phyloP scores from a whole-genome alignment of 2,888 invertebrate species.

The Opisthograptis luteolata region DNA sequence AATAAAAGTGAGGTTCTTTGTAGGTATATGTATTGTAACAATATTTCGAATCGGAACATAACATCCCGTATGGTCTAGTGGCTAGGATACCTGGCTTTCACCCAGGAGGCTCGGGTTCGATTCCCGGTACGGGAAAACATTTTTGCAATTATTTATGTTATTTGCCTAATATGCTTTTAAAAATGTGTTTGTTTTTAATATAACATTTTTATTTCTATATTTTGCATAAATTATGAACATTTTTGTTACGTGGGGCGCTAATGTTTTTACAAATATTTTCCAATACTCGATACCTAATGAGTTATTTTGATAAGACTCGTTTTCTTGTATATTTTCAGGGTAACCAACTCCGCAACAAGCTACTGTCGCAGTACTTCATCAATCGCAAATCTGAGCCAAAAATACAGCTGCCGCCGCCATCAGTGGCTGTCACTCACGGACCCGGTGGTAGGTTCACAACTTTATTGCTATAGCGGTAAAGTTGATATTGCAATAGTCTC shows the following conservation, averaged over 20 bases:
- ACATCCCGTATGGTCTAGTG: constrained; percentile 85
- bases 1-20: too few species aligned
- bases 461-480: constrained; percentile 7
- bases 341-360: constrained; percentile 76
- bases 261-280: too few species aligned
- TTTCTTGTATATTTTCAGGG: constrained; percentile 53
- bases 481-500: constrained; percentile 14
- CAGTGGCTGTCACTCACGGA: constrained; percentile 88
- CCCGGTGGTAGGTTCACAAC: constrained; percentile 87
- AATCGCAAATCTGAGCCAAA: constrained; percentile 77
- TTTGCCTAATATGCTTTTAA: background rate
- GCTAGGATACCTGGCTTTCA: constrained; percentile 89
- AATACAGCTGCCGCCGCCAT: constrained; percentile 58
- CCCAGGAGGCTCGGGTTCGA: constrained; percentile 87
- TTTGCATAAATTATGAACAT: background rate
- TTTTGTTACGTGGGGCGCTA: background rate
- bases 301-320: too few species aligned
- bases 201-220: background rate
- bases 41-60: background rate
- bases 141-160: constrained; percentile 32
- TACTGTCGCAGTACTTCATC: constrained; percentile 78
- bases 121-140: constrained; percentile 70
- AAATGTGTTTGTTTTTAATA: background rate
- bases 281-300: too few species aligned
- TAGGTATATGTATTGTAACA: too few species aligned